Evolutionary conservation across 2,888 invertebrate genomes (phyloP).

Genomic region (Tetranychus truncatus): DNA sequence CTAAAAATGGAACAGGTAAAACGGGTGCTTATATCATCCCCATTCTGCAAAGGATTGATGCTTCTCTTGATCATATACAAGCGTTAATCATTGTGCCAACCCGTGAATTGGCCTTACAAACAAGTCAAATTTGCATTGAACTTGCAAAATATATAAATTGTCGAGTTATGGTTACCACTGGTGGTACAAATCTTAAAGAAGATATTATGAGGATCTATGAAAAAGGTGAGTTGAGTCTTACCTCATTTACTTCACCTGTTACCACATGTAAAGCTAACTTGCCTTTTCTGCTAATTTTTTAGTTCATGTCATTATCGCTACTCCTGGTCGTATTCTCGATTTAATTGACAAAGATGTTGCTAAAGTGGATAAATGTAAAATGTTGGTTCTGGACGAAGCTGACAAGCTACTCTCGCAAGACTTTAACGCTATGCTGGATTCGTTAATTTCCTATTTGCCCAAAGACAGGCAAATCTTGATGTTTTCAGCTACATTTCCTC

Average conservation of each 20-base stretch:
- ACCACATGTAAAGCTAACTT: not conserved
- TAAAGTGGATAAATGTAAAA: slow-evolving; percentile 85
- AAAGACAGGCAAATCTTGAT: slow-evolving; percentile 87
- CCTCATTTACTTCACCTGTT: not conserved
- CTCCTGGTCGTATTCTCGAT: slow-evolving; percentile 96
- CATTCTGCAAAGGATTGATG: slow-evolving; percentile 66
- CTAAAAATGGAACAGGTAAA: slow-evolving; percentile 98
- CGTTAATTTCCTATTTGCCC: slow-evolving; percentile 79
- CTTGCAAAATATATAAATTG: slow-evolving; percentile 89
- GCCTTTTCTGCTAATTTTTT: slow-evolving; percentile 29
- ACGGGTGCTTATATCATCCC: slow-evolving; percentile 99
- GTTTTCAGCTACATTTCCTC: slow-evolving; percentile 96
- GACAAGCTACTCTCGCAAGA: slow-evolving; percentile 97
- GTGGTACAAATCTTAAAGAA: slow-evolving; percentile 78
- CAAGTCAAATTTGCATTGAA: slow-evolving; percentile 98
- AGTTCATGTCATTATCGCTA: slow-evolving; percentile 97
- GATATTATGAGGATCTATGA: slow-evolving; percentile 99
- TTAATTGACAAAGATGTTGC: slow-evolving; percentile 93
- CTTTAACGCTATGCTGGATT: slow-evolving; percentile 96
- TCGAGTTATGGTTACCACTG: slow-evolving; percentile 98
- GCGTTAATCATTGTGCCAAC: slow-evolving; percentile 97
- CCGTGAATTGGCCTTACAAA: slow-evolving; percentile 92
- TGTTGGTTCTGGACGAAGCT: slow-evolving; percentile 93
- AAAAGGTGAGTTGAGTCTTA: slow-evolving; percentile 47
- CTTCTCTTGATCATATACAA: slow-evolving; percentile 75